Base-by-base conservation (phyloP, 1,140 invertebrate genomes). In the Fopius arisanus region DNA sequence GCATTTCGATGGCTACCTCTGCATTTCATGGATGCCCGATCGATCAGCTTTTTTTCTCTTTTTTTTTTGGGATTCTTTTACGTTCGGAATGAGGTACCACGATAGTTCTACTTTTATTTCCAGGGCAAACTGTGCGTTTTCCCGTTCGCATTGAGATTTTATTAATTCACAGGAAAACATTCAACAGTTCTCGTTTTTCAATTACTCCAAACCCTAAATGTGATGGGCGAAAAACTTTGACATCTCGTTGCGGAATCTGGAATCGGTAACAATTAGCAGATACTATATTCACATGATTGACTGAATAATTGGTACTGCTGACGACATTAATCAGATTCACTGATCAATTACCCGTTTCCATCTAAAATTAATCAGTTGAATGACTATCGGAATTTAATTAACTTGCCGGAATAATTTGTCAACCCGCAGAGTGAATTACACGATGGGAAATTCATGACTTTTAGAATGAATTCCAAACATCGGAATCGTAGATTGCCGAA, bases 1-100 rank as follows among this genome's bases (percentile, higher is more conserved):
- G 43, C 43, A 48, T 19, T 48, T 48, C 54, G 12, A 19, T 59
- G 54, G 54, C 23, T 59, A 26, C 54, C 23, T 59, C 54, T 59
- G 54, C 54, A 59, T 59, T 59, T 59, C 54, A 59, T 59, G 54
- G 54, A 59, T 59, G 19, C 23, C 26, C 54, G 54, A 59, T 59
- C 54, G 54, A 59, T 59, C 54, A 51, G 43, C 43, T 51, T n/a
- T 19, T 28, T 23, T 59, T 12, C 54, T 3, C 43, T 48, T 48
- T 48, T 12, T 28, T 28, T 59, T 26, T 59, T 23, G 26, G 9
- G 3, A n/a, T 26, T 28, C 54, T 59, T 59, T 59, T 59, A 26
- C 14, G 14, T 59, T 59, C 54, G 14, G 10, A 59, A 59, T 26
- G 23, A 59, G 23, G 54, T 59, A 59, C n/a, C 19, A 21, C 14